Conservation (phyloP, 1,140 invertebrate species). For the Bursaphelenchus mucronatus region DNA sequence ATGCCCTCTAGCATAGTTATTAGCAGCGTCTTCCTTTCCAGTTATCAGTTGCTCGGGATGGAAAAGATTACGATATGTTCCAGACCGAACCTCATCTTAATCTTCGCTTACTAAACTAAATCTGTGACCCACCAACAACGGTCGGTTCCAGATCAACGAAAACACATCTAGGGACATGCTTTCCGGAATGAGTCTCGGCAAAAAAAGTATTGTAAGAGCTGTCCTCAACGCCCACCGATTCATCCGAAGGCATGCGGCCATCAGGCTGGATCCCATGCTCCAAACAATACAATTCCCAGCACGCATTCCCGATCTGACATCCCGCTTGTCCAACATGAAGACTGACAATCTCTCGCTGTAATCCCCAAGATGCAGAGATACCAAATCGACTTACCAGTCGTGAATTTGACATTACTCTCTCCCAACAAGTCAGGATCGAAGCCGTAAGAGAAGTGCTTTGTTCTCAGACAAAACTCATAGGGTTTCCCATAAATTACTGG, state of each 20-base stretch:
- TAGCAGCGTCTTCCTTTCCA: constrained; percentile 61
- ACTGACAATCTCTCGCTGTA: constrained; percentile 64
- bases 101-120: constrained; percentile 66
- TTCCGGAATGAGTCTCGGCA: constrained; percentile 63
- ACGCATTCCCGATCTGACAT: constrained; percentile 68
- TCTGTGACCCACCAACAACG: constrained; percentile 73
- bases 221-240: constrained; percentile 51
- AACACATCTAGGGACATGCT: constrained; percentile 74
- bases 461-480: too few relatives aligned
- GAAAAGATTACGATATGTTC: constrained; percentile 62
- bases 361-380: too few relatives aligned
- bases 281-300: constrained; percentile 68
- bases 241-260: constrained; percentile 47
- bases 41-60: constrained; percentile 62
- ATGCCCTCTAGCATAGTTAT: constrained; percentile 71
- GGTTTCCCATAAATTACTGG: too few relatives aligned
- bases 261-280: constrained; percentile 64
- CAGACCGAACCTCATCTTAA: constrained; percentile 20
- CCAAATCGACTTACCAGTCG: too few relatives aligned
- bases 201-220: constrained; percentile 66
- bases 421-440: too few relatives aligned
- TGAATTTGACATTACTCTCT: too few relatives aligned
- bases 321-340: constrained; percentile 66
- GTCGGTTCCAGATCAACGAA: constrained; percentile 81
- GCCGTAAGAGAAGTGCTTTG: too few relatives aligned